Base-by-base conservation (phyloP, 2,113 vertebrate species). In the Rhodinocichla rosea region DNA sequence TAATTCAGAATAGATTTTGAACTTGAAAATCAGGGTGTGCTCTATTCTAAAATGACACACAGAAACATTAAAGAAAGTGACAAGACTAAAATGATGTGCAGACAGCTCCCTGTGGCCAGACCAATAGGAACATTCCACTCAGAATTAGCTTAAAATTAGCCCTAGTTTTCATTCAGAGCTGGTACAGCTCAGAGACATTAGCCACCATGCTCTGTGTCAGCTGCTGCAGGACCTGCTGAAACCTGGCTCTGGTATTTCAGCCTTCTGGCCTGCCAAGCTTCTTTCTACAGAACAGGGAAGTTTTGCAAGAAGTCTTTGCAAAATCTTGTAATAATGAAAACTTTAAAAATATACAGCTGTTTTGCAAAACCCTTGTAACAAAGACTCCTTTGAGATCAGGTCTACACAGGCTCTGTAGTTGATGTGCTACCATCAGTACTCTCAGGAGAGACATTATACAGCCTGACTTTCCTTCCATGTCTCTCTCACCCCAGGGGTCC, bases 251-350 rank as follows among this genome's bases (percentile, higher is more conserved):
- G 75, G 62, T 39, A 77, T 90, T 93, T 74, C 81, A 65, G 63
- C 6, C 0, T 65, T 70, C 87, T 70, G 42, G 47, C 23, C 83
- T 78, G 92, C 83, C 83, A 90, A 95, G 47, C 76, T 77, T 96
- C 85, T 84, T 90, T 92, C 80, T 94, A 35, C 65, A 75, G 39
- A 86, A 42, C 35, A 70, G 69, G 50, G 83, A 73, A 57, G 50
- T 93, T 94, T 93, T 95, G 93, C 87, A 94, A 97, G 85, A 86
- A 94, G 75, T 40, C 90, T 93, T 97, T 92, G 83, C 86, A 96
- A 94, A 95, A 96, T 93, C 76, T 95, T 95, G 95, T 87, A 95
- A 93, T 96, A 94, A 96, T 90, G 83, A 94, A 86, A 95, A 87
- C 75, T 93, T 96, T 82, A 78, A 96, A 97, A 96, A 88, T 57